Conservation (phyloP, 2,888 invertebrate species). For the Drosophila picticornis region DNA sequence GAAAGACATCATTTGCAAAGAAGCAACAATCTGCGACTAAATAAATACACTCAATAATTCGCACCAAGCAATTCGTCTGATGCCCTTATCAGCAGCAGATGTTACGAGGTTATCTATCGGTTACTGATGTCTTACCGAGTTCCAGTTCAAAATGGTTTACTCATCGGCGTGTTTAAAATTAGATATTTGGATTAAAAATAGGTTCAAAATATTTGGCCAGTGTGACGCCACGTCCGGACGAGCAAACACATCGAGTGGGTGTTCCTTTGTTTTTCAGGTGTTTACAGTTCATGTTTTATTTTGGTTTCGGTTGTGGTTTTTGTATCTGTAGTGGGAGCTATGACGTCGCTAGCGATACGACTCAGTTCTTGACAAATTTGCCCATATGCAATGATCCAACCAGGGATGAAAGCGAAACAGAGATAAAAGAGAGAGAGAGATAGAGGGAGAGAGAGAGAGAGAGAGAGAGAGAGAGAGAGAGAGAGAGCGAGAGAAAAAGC, state of each 20-base stretch:
- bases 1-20: conserved; percentile 18
- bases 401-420: neutral
- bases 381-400: conserved; percentile 1
- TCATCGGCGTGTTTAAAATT: conserved; percentile 26
- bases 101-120: conserved; percentile 22
- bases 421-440: neutral
- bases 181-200: conserved; percentile 42
- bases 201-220: conserved; percentile 9
- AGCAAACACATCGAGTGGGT: conserved; percentile 37
- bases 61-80: neutral
- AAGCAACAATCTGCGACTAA: neutral
- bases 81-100: conserved; percentile 3
- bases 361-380: neutral
- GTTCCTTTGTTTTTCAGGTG: conserved; percentile 21
- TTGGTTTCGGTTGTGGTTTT: neutral
- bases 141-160: conserved; percentile 12
- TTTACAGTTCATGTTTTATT: conserved; percentile 33
- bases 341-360: conserved; percentile 21
- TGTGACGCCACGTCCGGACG: conserved; percentile 46
- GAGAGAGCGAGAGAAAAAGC: neutral
- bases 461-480: neutral
- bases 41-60: neutral
- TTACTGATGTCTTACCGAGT: conserved; percentile 12
- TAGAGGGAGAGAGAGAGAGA: neutral
- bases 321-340: conserved; percentile 4